phyloP scores from a whole-genome alignment of 2,797 vertebrate genomes.

The Crocodylus rhombifer region DNA sequence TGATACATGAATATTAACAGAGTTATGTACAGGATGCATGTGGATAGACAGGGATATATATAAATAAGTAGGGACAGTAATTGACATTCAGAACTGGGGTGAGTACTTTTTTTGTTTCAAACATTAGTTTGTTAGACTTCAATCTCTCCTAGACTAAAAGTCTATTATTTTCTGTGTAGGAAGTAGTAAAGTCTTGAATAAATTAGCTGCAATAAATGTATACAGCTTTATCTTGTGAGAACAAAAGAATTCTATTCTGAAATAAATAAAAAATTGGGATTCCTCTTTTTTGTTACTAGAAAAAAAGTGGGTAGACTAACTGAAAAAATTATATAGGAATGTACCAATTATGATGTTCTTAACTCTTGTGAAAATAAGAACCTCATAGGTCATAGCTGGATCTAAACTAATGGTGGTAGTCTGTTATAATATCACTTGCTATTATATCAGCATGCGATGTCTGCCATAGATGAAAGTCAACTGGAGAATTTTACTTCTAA shows the following conservation, averaged over 20 bases:
- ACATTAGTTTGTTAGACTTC: not conserved
- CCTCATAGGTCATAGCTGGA: not conserved
- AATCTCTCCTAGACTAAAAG: not conserved
- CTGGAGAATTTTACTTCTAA: too few species aligned
- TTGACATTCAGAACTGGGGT: rapidly evolving
- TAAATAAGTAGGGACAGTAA: not conserved
- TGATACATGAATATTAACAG: not conserved
- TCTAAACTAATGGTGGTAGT: too few species aligned
- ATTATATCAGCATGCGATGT: too few species aligned
- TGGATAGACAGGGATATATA: rapidly evolving
- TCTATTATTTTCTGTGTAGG: not conserved
- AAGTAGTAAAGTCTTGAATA: not conserved
- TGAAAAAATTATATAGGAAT: not conserved
- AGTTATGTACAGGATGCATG: rapidly evolving
- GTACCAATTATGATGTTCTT: not conserved
- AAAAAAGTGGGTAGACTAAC: not conserved
- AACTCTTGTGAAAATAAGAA: not conserved
- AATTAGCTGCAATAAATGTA: not conserved
- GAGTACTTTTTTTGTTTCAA: not conserved
- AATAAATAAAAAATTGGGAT: not conserved
- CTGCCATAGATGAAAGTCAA: too few species aligned
- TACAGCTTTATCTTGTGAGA: not conserved
- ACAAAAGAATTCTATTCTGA: not conserved
- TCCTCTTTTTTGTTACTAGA: not conserved
- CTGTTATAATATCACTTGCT: too few species aligned